These are phyloP conservation scores for Tridacna gigas DNA, from an alignment of 2,888 invertebrate genomes.

Conservation along the genomic window DNA sequence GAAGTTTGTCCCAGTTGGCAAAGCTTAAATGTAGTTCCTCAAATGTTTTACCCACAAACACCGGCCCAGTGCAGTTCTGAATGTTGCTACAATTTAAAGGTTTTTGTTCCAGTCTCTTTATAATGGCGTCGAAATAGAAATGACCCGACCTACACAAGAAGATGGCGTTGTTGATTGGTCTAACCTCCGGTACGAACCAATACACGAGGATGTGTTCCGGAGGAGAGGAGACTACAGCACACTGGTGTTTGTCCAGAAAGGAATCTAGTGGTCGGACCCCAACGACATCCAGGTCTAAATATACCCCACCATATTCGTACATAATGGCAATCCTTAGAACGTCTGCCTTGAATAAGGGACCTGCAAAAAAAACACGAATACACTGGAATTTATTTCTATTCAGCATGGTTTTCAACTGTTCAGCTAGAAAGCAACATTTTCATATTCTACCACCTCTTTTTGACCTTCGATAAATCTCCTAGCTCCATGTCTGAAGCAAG, in stretches of 20 bases:
- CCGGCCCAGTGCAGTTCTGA: slow-evolving; percentile 19
- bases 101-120: slow-evolving; percentile 5
- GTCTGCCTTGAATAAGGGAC: slow-evolving; percentile 17
- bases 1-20: background rate
- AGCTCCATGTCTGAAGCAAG: too few relatives aligned
- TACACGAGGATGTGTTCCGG: slow-evolving; percentile 22
- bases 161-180: slow-evolving; percentile 28
- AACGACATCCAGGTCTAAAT: slow-evolving; percentile 18
- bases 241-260: slow-evolving; percentile 4
- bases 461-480: too few relatives aligned
- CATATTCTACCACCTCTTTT: too few relatives aligned
- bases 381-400: too few relatives aligned
- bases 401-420: too few relatives aligned
- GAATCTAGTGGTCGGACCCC: slow-evolving; percentile 23
- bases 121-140: slow-evolving; percentile 8
- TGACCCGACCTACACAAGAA: slow-evolving; percentile 13
- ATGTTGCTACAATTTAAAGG: slow-evolving; percentile 12
- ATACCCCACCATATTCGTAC: slow-evolving; percentile 20
- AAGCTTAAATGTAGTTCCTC: background rate
- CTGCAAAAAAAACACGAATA: background rate
- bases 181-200: slow-evolving; percentile 25
- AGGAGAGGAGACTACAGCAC: slow-evolving; percentile 18
- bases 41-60: slow-evolving; percentile 16
- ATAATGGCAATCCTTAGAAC: slow-evolving; percentile 16
- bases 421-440: too few relatives aligned